Evolutionary conservation across 1,140 invertebrate species (phyloP).

Genomic region (Aporrectodea caliginosa): DNA sequence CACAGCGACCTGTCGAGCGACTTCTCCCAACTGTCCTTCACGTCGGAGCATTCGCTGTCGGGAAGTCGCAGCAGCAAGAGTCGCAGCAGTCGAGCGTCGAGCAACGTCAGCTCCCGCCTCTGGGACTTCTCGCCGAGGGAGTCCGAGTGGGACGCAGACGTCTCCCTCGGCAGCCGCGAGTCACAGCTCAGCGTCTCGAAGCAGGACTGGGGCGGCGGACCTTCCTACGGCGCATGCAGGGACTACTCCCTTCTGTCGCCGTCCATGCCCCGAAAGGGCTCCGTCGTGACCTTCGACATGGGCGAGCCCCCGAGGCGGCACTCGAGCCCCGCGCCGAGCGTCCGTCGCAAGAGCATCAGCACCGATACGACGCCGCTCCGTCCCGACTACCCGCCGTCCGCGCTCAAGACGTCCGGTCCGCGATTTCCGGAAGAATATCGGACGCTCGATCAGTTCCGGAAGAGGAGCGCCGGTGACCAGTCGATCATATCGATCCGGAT

Average conservation of each 20-base stretch:
- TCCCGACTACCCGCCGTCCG: not conserved
- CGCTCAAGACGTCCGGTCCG: not conserved
- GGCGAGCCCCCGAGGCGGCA: constrained; percentile 4
- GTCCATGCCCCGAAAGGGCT: constrained; percentile 23
- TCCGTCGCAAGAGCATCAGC: not conserved
- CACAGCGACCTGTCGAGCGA: constrained; percentile 29
- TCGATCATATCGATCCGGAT: constrained; percentile 26
- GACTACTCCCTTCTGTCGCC: constrained; percentile 18
- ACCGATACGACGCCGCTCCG: not conserved
- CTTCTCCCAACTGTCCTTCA: constrained; percentile 22
- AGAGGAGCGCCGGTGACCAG: constrained; percentile 25
- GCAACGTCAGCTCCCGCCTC: constrained; percentile 19
- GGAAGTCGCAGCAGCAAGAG: constrained; percentile 14
- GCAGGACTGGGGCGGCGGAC: constrained; percentile 26
- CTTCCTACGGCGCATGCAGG: not conserved
- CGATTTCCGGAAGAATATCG: not conserved
- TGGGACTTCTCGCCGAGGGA: constrained; percentile 30
- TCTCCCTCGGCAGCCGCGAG: constrained; percentile 28
- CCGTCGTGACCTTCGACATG: constrained; percentile 27
- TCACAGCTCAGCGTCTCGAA: constrained; percentile 27
- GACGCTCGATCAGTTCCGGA: constrained; percentile 9
- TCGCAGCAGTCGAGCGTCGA: constrained; percentile 18
- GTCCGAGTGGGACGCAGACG: constrained; percentile 31
- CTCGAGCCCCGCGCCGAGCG: constrained; percentile 22
- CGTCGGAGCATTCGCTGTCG: constrained; percentile 26